phyloP scores from a whole-genome alignment of 2,797 vertebrate species.

The Acanthiza pusilla region DNA sequence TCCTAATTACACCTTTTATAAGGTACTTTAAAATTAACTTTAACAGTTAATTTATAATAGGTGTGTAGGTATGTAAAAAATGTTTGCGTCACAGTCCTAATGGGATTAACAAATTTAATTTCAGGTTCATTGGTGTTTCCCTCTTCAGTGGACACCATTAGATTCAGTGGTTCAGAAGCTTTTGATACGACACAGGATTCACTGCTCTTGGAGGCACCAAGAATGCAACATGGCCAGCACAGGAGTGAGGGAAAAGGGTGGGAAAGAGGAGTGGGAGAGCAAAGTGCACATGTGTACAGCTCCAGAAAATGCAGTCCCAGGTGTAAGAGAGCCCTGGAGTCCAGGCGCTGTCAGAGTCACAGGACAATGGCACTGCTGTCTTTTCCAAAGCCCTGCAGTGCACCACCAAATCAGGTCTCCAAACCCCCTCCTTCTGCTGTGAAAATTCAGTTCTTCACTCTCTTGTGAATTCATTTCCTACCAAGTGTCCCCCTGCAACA shows the following conservation, averaged over 20 bases:
- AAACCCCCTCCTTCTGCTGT: neutral
- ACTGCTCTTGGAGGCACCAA: neutral
- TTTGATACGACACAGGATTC: neutral
- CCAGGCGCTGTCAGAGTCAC: neutral
- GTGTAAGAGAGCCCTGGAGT: accelerated
- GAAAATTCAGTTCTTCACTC: neutral
- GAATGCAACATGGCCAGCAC: neutral
- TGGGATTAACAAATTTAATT: neutral
- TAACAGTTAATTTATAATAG: neutral
- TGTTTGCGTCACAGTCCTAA: neutral
- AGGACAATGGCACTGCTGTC: neutral
- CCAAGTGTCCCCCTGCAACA: neutral
- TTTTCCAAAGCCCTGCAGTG: neutral
- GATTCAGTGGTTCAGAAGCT: neutral
- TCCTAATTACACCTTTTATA: neutral
- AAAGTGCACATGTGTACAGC: neutral
- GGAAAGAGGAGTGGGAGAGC: neutral
- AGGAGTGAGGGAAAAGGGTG: neutral
- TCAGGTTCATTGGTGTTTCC: neutral
- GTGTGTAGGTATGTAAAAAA: neutral
- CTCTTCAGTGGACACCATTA: neutral
- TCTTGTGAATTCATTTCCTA: neutral
- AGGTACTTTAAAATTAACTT: neutral
- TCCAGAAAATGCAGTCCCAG: neutral
- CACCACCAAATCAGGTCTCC: neutral